Base-by-base conservation (phyloP, 2,888 invertebrate species). In the Endomychus coccineus region DNA sequence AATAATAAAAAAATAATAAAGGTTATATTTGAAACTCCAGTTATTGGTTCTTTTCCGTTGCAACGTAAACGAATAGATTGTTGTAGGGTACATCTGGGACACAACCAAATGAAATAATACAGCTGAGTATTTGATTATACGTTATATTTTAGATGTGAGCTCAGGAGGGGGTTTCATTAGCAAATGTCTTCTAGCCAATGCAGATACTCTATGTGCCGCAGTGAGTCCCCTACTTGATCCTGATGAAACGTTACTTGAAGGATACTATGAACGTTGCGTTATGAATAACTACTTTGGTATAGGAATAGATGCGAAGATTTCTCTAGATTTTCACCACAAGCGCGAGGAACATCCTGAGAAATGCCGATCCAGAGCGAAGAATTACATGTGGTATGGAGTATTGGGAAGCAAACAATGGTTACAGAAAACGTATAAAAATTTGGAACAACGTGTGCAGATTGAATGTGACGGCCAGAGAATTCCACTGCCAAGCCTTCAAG, bases 241-340 rank as follows among this genome's bases (percentile, higher is more conserved):
- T 0, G 90, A 90, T 56, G 88, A 90, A 56, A 85, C 86, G 0
- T 70, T 88, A 2, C 69, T 86, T 58, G 90, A 90, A 69, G 90
- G 90, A 1, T 88, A 84, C 64, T 85, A 85, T 54, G 96, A 97
- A 66, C 81, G 85, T 49, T 91, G 91, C 55, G 94, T 95, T 2
- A 96, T 97, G 96, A 97, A 96, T 67, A 97, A 97, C 63, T 97
- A 97, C 62, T 96, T 96, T 61, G 96, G 96, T 0, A 96, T 97
- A 55, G 96, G 96, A 1, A 88, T 97, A 44, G 96, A 97, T 68
- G 96, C 96, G 0, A 96, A 97, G 68, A 95, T 97, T 35, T 88
- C 94, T 0, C 69, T 96, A 27, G 96, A 96, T 61, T 97, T 97
- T 61, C 95, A 96, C 64, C 88, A 92, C 58, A 96, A 95, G 64